Evolutionary conservation across 2,113 vertebrate species (phyloP).

Genomic region (Dromaius novaehollandiae): DNA sequence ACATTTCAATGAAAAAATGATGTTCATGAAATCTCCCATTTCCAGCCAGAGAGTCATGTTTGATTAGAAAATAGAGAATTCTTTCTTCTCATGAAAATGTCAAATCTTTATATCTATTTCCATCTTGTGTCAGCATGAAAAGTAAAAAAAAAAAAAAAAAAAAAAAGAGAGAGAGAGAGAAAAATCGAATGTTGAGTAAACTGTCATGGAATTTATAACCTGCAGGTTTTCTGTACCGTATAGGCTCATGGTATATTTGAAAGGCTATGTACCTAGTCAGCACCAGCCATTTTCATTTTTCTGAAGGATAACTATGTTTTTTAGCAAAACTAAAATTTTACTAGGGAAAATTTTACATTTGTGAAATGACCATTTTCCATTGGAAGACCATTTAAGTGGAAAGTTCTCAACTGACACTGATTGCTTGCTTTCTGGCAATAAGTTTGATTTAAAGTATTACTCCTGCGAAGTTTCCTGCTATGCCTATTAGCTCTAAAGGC

Average conservation of each 20-base stretch:
- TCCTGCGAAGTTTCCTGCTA: not conserved
- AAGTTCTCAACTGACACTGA: not conserved
- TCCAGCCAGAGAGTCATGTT: not conserved
- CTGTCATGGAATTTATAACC: not conserved
- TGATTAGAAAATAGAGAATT: not conserved
- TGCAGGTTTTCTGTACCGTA: not conserved
- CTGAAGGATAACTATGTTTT: not conserved
- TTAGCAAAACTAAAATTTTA: not conserved
- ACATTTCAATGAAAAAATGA: not conserved
- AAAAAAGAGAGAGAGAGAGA: accelerated
- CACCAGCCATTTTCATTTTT: not conserved
- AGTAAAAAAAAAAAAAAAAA: not conserved
- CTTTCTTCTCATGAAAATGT: not conserved
- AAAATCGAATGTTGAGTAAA: not conserved
- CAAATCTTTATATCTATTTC: not conserved
- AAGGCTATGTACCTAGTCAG: accelerated
- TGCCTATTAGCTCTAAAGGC: not conserved
- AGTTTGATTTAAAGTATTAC: not conserved
- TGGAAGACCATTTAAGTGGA: not conserved
- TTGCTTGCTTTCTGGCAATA: not conserved
- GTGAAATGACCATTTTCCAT: not conserved
- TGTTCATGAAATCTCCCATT: not conserved
- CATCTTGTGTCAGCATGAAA: not conserved
- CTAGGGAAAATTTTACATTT: not conserved
- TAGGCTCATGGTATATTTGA: not conserved